Evolutionary conservation across 1,140 invertebrate species (phyloP), one percentile per base, ranked within the genome.

Genomic region (Leptinotarsa undecemlineata): DNA sequence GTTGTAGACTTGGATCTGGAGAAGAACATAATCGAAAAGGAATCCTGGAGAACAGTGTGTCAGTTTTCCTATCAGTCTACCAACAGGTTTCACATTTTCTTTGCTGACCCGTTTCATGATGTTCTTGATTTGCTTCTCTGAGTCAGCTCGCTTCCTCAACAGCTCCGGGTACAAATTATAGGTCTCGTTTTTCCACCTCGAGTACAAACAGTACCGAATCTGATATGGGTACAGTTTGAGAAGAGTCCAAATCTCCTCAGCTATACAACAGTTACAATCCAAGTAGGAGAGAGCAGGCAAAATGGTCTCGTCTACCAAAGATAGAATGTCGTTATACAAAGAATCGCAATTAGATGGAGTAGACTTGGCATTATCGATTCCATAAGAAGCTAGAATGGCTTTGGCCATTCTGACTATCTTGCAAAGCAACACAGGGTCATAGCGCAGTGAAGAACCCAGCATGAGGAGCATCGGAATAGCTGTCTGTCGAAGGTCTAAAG

Each of bases 91-190:
- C 2, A 99, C 96, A 81, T 97, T 99, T 86, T 99, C 98, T 85
- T 99, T 99, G 80, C 95, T 97, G 3, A 99, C 93, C 67, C 98
- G 89, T 87, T 99, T 99, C 95, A 99, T 98, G 8, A 98, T 94
- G 76, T 96, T 96, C 83, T 98, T 98, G 6, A 98, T 95, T 81
- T 95, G 93, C 80, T 98, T 96, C 73, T 97, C 89, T 1, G 93
- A 91, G 81, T 96, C 92, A 1, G 94, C 96, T 68, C 92, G 90
- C 57, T 93, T 92, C 51, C 92, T 89, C 75, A 98, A 89, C 19
- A 99, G 85, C 47, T 92, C 89, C 0, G 97, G 93, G 85, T 98
- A 95, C 51, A 92, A 86, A 48, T 90, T 87, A 73, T 94, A 94
- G 3, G 94, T 93, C 64, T 96, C 93, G 81, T 95, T 95, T 84